These are phyloP conservation scores for Drosophila formosana DNA, from an alignment of 2,888 invertebrate species.

Conservation along the genomic window DNA sequence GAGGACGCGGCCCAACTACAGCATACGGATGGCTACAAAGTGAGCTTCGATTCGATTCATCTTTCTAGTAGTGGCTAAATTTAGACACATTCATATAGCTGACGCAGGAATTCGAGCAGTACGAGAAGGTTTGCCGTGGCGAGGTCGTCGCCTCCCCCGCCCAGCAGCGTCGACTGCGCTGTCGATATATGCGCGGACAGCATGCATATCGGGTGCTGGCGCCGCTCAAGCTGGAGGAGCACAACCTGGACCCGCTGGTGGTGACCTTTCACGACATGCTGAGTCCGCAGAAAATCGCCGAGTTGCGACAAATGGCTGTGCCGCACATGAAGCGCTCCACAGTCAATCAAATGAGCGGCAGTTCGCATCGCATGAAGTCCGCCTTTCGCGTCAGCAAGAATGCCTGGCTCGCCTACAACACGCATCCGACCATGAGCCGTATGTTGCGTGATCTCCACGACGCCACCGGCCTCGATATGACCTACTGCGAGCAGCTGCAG, in stretches of 20 bases:
- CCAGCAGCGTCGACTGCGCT: slow-evolving; percentile 73
- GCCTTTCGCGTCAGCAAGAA: slow-evolving; percentile 90
- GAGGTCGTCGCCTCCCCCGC: slow-evolving; percentile 64
- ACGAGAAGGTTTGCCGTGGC: slow-evolving; percentile 85
- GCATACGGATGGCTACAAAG: slow-evolving; percentile 57
- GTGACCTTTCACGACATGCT: slow-evolving; percentile 87
- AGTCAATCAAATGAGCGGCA: slow-evolving; percentile 90
- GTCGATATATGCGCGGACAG: slow-evolving; percentile 65
- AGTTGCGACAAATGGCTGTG: slow-evolving; percentile 86
- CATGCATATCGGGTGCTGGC: slow-evolving; percentile 61
- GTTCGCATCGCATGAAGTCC: slow-evolving; percentile 89
- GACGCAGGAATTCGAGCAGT: slow-evolving; percentile 79
- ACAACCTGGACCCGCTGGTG: slow-evolving; percentile 86
- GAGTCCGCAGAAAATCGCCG: slow-evolving; percentile 86
- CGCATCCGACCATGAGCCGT: slow-evolving; percentile 66
- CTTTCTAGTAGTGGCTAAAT: slow-evolving; percentile 31
- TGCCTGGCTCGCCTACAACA: slow-evolving; percentile 86
- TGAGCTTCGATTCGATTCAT: slow-evolving; percentile 36
- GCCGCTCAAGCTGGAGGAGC: slow-evolving; percentile 86
- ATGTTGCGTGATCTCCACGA: slow-evolving; percentile 90
- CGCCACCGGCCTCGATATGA: slow-evolving; percentile 87
- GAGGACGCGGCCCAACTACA: slow-evolving; percentile 31
- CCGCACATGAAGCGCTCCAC: slow-evolving; percentile 86
- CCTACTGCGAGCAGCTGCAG: slow-evolving; percentile 94
- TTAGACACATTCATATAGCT: slow-evolving; percentile 52